Evolutionary conservation across 2,113 vertebrate species (phyloP).

Genomic region (Nothobranchius furzeri): DNA sequence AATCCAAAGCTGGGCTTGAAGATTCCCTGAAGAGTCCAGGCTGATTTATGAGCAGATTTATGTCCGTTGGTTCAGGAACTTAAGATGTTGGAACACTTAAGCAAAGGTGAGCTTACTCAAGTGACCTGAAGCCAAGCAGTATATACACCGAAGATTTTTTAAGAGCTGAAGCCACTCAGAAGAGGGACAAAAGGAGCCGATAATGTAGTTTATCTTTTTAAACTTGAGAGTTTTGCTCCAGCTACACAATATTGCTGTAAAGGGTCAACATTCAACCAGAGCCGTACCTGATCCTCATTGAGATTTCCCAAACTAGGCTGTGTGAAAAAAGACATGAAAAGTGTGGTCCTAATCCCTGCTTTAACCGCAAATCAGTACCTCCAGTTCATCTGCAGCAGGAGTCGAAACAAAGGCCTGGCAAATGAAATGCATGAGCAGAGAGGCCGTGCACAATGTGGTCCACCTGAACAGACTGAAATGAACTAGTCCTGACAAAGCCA

Average conservation of each 20-base stretch:
- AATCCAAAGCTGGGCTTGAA: constrained; percentile 6
- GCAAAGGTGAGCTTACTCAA: neutral
- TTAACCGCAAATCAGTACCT: constrained; percentile 66
- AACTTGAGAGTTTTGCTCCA: neutral
- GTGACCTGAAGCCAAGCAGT: neutral
- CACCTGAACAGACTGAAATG: constrained; percentile 72
- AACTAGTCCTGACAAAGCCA: constrained; percentile 67
- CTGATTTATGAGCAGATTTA: constrained; percentile 19
- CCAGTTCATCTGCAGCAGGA: constrained; percentile 60
- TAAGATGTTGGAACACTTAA: constrained; percentile 6
- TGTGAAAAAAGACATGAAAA: constrained; percentile 60
- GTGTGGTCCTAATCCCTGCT: constrained; percentile 64
- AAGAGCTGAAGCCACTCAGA: neutral
- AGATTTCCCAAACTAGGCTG: constrained; percentile 58
- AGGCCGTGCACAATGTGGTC: constrained; percentile 53
- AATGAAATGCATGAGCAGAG: constrained; percentile 72
- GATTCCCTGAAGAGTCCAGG: constrained; percentile 1
- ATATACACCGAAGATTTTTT: neutral
- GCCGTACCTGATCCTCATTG: constrained; percentile 50
- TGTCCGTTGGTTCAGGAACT: neutral
- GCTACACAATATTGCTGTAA: neutral
- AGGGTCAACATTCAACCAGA: constrained; percentile 44
- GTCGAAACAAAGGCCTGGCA: constrained; percentile 69
- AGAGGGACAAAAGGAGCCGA: neutral
- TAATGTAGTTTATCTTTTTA: constrained; percentile 1